Percentiles rank a stretch among this genome's conserved stretches.
These are phyloP conservation scores for Chloropsis cyanopogon DNA, from an alignment of 2,113 vertebrate genomes.

Conservation along the genomic window DNA sequence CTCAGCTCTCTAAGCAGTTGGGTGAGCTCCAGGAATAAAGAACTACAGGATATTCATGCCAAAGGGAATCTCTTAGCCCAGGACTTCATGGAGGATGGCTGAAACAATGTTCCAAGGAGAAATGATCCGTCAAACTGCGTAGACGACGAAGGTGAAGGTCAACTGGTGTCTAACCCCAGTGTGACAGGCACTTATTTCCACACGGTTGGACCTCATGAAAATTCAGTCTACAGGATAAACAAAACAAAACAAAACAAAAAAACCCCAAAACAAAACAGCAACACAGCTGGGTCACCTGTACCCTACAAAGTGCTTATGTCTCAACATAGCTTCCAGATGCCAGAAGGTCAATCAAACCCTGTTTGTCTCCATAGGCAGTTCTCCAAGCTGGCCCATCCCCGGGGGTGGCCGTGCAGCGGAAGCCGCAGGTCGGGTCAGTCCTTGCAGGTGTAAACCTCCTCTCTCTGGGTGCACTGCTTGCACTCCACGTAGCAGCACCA, in stretches of 20 bases:
- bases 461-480: constrained; percentile 95
- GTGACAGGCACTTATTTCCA: constrained; percentile 63
- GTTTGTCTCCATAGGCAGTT: constrained; percentile 54
- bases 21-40: neutral
- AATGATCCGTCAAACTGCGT: neutral
- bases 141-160: neutral
- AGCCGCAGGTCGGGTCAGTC: constrained; percentile 62
- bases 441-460: constrained; percentile 98
- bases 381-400: neutral
- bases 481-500: constrained; percentile 99
- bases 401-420: neutral
- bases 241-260: neutral
- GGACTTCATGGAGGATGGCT: neutral
- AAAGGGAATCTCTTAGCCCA: neutral
- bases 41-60: neutral
- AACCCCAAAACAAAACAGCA: constrained; percentile 37
- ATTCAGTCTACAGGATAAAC: constrained; percentile 47
- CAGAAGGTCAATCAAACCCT: constrained; percentile 63
- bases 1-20: neutral
- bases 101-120: neutral
- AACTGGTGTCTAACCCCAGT: constrained; percentile 34
- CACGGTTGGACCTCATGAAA: constrained; percentile 47
- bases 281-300: constrained; percentile 63
- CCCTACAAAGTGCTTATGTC: constrained; percentile 70
- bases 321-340: constrained; percentile 49